These are phyloP conservation scores for Dorcus parallelipipedus DNA, from an alignment of 2,888 invertebrate species.

Conservation along the genomic window DNA sequence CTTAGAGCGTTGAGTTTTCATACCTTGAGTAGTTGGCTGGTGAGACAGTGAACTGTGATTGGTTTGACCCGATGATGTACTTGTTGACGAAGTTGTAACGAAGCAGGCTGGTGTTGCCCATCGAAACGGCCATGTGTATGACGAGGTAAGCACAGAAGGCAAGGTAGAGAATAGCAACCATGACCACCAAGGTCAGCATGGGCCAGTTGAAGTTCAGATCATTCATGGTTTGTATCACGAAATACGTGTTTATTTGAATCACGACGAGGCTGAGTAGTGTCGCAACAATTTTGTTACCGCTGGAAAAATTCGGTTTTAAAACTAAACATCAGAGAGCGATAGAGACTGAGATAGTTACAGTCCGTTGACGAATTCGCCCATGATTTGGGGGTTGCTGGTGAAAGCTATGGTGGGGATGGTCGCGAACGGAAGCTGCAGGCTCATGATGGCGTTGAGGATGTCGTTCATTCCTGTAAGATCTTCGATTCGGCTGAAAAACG, in stretches of 20 bases:
- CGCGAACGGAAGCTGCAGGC: constrained; percentile 83
- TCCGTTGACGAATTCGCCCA: constrained; percentile 84
- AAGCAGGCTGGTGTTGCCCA: constrained; percentile 57
- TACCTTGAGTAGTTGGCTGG: constrained; percentile 61
- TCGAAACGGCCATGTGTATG: constrained; percentile 66
- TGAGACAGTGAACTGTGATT: constrained; percentile 52
- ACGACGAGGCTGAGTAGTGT: constrained; percentile 66
- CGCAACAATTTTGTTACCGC: constrained; percentile 66
- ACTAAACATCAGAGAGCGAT: too few species aligned
- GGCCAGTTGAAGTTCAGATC: constrained; percentile 47
- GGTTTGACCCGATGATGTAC: constrained; percentile 55
- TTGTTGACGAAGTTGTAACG: constrained; percentile 56
- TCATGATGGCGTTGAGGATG: constrained; percentile 81
- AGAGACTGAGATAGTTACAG: constrained; percentile 52
- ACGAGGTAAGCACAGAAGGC: constrained; percentile 71
- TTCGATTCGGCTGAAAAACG: constrained; percentile 63
- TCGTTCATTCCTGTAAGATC: constrained; percentile 81
- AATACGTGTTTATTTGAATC: constrained; percentile 76
- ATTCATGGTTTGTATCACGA: constrained; percentile 63
- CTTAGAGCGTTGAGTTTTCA: constrained; percentile 12
- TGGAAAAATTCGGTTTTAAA: constrained; percentile 45
- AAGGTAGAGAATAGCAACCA: constrained; percentile 66
- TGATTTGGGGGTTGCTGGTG: constrained; percentile 72
- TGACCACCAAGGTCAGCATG: constrained; percentile 49
- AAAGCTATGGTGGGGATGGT: constrained; percentile 83